phyloP scores from a whole-genome alignment of 2,888 invertebrate species.

The Laothoe populi region DNA sequence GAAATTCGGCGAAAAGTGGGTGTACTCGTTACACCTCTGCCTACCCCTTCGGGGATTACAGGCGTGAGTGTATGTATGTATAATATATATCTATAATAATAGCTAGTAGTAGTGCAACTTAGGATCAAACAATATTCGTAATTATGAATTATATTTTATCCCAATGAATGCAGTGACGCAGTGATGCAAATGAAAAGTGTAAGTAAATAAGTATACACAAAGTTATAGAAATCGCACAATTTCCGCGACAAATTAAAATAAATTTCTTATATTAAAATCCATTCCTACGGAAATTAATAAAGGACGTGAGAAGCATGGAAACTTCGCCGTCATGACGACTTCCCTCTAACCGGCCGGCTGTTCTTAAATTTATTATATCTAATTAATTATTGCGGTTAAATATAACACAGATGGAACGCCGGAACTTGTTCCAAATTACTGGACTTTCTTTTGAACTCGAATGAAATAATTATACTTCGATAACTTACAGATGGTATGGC shows the following conservation, averaged over 20 bases:
- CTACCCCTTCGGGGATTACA: too few relatives aligned
- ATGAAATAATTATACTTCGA: slow-evolving; percentile 50
- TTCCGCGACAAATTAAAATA: slow-evolving; percentile 30
- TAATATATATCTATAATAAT: too few relatives aligned
- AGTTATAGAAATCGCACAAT: not conserved
- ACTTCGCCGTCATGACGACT: slow-evolving; percentile 51
- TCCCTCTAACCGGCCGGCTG: slow-evolving; percentile 54
- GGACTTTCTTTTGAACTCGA: slow-evolving; percentile 44
- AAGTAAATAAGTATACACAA: too few relatives aligned
- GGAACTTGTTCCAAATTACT: slow-evolving; percentile 36
- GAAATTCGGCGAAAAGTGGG: too few relatives aligned
- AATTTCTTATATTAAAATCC: slow-evolving; percentile 65
- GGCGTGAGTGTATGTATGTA: too few relatives aligned
- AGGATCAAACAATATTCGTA: too few relatives aligned
- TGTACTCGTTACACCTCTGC: too few relatives aligned
- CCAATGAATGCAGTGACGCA: too few relatives aligned
- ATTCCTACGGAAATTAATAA: slow-evolving; percentile 67
- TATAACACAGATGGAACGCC: slow-evolving; percentile 49
- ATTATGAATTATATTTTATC: too few relatives aligned
- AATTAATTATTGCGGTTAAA: slow-evolving; percentile 66
- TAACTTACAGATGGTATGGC: slow-evolving; percentile 43
- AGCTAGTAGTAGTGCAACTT: too few relatives aligned
- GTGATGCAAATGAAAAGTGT: too few relatives aligned
- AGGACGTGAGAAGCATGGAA: slow-evolving; percentile 55
- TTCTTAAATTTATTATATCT: slow-evolving; percentile 60